These are phyloP conservation scores for Drosophila parthenogenetica DNA, from an alignment of 2,888 invertebrate genomes.

Conservation along the genomic window DNA sequence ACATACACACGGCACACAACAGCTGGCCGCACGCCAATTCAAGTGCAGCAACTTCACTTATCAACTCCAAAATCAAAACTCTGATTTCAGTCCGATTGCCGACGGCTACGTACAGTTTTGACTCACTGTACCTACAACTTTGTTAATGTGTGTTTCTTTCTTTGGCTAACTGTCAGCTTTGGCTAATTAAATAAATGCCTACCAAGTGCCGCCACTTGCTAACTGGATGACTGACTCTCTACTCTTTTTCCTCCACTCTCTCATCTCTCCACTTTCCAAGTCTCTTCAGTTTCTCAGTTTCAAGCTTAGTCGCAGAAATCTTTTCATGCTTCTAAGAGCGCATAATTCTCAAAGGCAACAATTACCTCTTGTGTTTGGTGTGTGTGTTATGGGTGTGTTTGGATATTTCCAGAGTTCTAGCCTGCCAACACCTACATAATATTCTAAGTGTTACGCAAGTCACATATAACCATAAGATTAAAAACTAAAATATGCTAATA, in stretches of 20 bases:
- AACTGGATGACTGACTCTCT: conserved; percentile 53
- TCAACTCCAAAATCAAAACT: conserved; percentile 28
- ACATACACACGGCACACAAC: conserved; percentile 31
- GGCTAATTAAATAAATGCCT: conserved; percentile 77
- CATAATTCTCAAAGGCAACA: conserved; percentile 63
- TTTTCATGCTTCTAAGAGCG: conserved; percentile 60
- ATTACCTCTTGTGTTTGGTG: conserved; percentile 9
- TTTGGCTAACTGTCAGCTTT: conserved; percentile 76
- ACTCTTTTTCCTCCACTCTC: neutral
- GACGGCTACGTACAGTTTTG: conserved; percentile 38
- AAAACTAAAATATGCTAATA: neutral
- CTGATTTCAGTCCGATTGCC: conserved; percentile 35
- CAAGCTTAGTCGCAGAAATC: conserved; percentile 27
- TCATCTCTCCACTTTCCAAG: neutral
- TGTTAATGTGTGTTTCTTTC: conserved; percentile 50
- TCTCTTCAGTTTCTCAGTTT: conserved; percentile 8
- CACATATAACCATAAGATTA: conserved; percentile 10
- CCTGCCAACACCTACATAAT: conserved; percentile 66
- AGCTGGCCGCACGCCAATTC: conserved; percentile 63
- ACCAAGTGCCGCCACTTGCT: conserved; percentile 73
- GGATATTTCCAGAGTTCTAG: conserved; percentile 23
- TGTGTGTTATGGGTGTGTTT: conserved; percentile 25
- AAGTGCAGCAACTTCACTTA: conserved; percentile 58
- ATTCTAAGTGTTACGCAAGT: conserved; percentile 39
- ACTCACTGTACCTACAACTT: conserved; percentile 14